These are phyloP conservation scores for Atta texana DNA, from an alignment of 1,140 invertebrate genomes.

Conservation along the genomic window DNA sequence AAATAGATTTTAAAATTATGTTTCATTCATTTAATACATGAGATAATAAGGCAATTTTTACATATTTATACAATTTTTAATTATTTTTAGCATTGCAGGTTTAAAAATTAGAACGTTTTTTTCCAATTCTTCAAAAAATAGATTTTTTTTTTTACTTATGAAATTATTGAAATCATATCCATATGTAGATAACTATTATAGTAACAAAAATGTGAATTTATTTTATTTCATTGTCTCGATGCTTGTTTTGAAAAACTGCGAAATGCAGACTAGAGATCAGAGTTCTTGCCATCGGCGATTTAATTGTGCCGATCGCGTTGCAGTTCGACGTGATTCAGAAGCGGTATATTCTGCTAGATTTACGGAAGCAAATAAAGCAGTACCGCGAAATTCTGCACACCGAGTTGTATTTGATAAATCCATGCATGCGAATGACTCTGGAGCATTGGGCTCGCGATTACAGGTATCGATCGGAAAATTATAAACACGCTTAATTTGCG, in stretches of 20 bases:
- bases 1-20: too few relatives aligned
- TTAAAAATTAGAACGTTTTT: too few relatives aligned
- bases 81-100: too few relatives aligned
- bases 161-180: too few relatives aligned
- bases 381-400: constrained; percentile 55
- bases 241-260: neutral
- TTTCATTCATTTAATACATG: too few relatives aligned
- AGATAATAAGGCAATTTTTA: too few relatives aligned
- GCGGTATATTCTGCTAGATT: neutral
- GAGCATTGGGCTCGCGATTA: constrained; percentile 79
- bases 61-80: too few relatives aligned
- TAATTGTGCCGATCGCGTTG: neutral
- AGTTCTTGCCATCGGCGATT: neutral
- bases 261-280: neutral
- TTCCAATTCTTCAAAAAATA: too few relatives aligned
- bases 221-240: neutral
- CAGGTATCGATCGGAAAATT: constrained; percentile 50
- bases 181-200: neutral
- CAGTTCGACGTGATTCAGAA: neutral
- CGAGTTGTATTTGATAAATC: constrained; percentile 81
- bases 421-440: constrained; percentile 81
- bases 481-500: neutral
- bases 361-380: neutral
- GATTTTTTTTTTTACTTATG: too few relatives aligned
- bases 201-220: neutral